These are phyloP conservation scores for Saccostrea echinata DNA, from an alignment of 1,140 invertebrate genomes.

Conservation along the genomic window DNA sequence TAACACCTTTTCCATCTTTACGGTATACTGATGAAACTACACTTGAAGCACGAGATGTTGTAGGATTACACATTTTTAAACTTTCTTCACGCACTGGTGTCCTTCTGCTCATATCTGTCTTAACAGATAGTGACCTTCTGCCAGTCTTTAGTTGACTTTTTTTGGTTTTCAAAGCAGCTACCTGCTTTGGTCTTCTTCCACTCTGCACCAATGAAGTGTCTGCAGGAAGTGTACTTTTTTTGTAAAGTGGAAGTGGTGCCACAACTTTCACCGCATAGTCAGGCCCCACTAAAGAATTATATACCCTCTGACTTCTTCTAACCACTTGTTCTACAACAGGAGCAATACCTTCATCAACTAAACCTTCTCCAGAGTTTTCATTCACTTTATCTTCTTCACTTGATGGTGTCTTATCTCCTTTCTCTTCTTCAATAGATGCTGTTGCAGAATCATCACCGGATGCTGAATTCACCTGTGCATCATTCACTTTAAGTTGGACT, in stretches of 20 bases:
- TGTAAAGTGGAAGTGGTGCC: not conserved
- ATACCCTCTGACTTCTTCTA: conserved; percentile 19
- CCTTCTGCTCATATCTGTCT: not conserved
- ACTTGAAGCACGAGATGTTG: not conserved
- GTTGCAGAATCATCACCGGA: not conserved
- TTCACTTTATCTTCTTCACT: not conserved
- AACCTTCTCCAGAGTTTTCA: not conserved
- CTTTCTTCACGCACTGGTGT: not conserved
- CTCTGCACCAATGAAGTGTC: not conserved
- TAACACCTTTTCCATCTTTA: not conserved
- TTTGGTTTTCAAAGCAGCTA: not conserved
- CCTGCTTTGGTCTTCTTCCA: not conserved
- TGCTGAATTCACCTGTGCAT: not conserved
- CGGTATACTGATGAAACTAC: not conserved
- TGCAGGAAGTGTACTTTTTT: not conserved
- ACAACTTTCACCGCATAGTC: not conserved
- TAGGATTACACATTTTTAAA: conserved; percentile 8
- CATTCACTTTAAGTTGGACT: not conserved
- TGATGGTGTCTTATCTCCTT: not conserved
- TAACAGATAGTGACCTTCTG: not conserved
- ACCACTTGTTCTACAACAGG: not conserved
- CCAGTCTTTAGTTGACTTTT: not conserved
- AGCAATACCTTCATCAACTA: not conserved
- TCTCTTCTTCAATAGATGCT: not conserved
- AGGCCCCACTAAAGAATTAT: conserved; percentile 22